Percentiles rank a stretch among this genome's conserved stretches.
Evolutionary conservation across 1,140 invertebrate genomes (phyloP).

Genomic region (Heliconius eleuchia): DNA sequence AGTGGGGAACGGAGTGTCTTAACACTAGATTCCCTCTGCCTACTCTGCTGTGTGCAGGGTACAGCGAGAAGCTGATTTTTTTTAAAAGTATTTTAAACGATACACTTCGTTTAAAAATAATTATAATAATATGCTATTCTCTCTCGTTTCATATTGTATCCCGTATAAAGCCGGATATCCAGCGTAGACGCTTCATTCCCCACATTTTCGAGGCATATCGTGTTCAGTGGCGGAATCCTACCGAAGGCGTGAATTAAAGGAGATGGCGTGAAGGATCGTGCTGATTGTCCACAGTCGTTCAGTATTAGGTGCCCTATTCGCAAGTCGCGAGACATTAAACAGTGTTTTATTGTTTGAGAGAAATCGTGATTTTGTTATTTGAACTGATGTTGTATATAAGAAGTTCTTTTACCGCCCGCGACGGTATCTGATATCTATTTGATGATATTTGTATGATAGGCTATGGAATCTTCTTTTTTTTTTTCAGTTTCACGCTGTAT

Average conservation of each 20-base stretch:
- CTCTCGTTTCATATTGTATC: too few species aligned
- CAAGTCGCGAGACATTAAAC: constrained; percentile 19
- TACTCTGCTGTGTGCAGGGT: too few species aligned
- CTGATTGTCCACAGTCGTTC: constrained; percentile 19
- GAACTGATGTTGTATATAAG: constrained; percentile 7
- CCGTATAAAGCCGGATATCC: too few species aligned
- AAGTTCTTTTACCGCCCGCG: background rate
- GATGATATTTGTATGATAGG: background rate
- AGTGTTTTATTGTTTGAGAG: constrained; percentile 24
- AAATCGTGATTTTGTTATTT: constrained; percentile 28
- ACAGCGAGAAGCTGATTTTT: too few species aligned
- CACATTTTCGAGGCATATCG: too few species aligned
- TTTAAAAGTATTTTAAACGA: too few species aligned
- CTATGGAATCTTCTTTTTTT: background rate
- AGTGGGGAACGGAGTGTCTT: too few species aligned
- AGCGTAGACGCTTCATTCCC: too few species aligned
- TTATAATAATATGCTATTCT: too few species aligned
- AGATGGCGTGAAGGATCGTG: constrained; percentile 46
- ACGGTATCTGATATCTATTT: background rate
- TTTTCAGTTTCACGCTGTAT: too few species aligned
- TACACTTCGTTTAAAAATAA: too few species aligned
- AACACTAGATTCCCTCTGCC: too few species aligned
- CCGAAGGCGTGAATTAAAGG: constrained; percentile 27
- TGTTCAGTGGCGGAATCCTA: constrained; percentile 10
- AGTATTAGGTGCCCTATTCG: background rate